Evolutionary conservation across 2,113 vertebrate species (phyloP), one percentile per base, ranked within the genome.

Genomic region (Hucho hucho): DNA sequence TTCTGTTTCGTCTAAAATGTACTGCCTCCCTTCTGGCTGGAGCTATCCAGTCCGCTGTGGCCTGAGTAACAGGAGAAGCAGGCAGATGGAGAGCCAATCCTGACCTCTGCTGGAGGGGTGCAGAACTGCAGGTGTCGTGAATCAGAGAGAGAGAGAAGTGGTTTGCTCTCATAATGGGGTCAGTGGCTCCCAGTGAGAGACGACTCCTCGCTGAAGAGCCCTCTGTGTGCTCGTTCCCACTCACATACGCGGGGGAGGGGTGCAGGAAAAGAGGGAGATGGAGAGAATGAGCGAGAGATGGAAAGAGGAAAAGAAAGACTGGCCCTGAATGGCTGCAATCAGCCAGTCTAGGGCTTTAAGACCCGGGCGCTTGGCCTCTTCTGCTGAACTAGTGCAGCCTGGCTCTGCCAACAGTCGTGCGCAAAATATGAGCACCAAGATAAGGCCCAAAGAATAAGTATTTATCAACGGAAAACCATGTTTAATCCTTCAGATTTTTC

Each of bases 71-170:
- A 64, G 18, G 22, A 58, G 37, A 4, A 0, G 1, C 24, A 64
- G 29, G 18, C 53, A 20, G 77, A 81, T 24, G 12, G 75, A 77
- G 85, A 79, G 1, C 78, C 90, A 69, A 92, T 87, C 79, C 84
- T 95, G 95, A 93, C 95, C 93, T 94, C 96, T 95, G 82, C 92
- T 91, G 96, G 95, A 25, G 61, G 29, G 26, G 26, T 63, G 14
- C 4, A 37, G 43, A 18, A 26, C 32, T 63, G 28, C 63, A n/a
- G 49, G 70, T 73, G 0, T 13, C 22, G 49, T 24, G 43, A 63
- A 46, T 46, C 69, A 73, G 75, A 83, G 74, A 3, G 81, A 3
- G 81, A 69, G 53, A 82, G 81, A 80, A 79, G 83, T 72, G 74
- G 82, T 91, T 80, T 88, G 18, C 86, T 87, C 82, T 79, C 81